A percentile compares a stretch with the other conserved stretches of the same genome.
These are phyloP conservation scores for Catharus minimus DNA, from an alignment of 2,113 vertebrate species.

Conservation along the genomic window DNA sequence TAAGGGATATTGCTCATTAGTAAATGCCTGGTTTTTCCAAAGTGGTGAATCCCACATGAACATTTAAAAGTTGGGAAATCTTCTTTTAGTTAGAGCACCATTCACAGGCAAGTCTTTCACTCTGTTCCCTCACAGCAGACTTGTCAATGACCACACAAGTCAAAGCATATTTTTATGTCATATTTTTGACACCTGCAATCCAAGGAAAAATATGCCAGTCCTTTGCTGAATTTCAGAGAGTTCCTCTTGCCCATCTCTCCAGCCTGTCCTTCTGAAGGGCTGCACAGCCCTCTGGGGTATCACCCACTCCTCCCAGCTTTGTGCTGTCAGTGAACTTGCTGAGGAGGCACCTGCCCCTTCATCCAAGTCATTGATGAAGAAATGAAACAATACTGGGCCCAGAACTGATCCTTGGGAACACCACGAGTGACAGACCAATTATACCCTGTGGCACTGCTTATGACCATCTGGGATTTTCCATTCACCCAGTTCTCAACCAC, in stretches of 20 bases:
- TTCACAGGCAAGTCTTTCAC: not conserved
- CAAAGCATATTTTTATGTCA: not conserved
- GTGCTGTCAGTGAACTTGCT: not conserved
- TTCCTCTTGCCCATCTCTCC: not conserved
- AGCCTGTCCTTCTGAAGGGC: not conserved
- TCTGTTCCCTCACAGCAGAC: not conserved
- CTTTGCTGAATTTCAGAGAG: not conserved
- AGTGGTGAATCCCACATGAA: not conserved
- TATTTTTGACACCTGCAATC: not conserved
- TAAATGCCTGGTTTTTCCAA: not conserved
- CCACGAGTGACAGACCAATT: not conserved
- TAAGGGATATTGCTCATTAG: not conserved
- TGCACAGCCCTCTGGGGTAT: not conserved
- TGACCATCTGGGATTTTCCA: fast-evolving
- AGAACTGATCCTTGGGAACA: fast-evolving
- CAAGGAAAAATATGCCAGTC: not conserved
- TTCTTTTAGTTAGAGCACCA: not conserved
- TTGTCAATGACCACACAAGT: not conserved
- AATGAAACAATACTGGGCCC: not conserved
- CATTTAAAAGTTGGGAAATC: not conserved
- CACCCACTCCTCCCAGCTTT: not conserved
- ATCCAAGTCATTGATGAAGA: not conserved
- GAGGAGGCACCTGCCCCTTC: not conserved
- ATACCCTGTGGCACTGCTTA: not conserved
- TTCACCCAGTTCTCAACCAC: not conserved